Evolutionary conservation across 2,888 invertebrate species (phyloP), one percentile per base, ranked within the genome.

Genomic region (Noctua comes): DNA sequence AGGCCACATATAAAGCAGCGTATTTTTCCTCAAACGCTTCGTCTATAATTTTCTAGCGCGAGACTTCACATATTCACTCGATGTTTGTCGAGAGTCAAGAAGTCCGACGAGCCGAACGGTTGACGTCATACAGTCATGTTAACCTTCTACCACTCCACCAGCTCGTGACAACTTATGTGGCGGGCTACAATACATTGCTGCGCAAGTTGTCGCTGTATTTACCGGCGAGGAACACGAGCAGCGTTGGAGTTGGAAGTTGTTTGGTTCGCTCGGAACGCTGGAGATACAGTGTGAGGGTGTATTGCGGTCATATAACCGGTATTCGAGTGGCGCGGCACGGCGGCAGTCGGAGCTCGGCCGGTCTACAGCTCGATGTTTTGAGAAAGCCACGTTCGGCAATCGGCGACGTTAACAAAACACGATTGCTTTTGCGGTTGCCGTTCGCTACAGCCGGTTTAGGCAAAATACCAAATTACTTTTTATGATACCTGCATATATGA

Each of bases 271-370:
- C 88, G 90, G 85, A 89, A 88, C 86, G 88, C 89, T 88, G 91
- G 87, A 90, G 91, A 89, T 90, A 88, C 91, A 88, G 86, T 92
- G 93, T 94, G 92, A 92, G 92, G 95, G 95, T 93, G 93, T 95
- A 96, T 96, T 96, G 96, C 96, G 96, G 96, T 96, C 96, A 96
- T 95, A 96, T 96, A 97, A 97, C 96, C 96, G 96, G 96, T 96
- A 97, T 96, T 95, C 93, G 94, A 95, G 94, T 94, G 94, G 94
- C 92, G 91, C 92, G 93, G 93, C 93, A 93, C 93, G 93, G 91
- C 92, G 93, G 93, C 93, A 93, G 93, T 93, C 93, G 93, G 94
- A 93, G 93, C 92, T 95, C 93, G 94, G 93, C 93, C 93, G 92
- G 94, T 94, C 94, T 92, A 92, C 93, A 92, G 92, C 91, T 89